Base-by-base conservation (phyloP, 2,113 vertebrate genomes). In the Silurus meridionalis region DNA sequence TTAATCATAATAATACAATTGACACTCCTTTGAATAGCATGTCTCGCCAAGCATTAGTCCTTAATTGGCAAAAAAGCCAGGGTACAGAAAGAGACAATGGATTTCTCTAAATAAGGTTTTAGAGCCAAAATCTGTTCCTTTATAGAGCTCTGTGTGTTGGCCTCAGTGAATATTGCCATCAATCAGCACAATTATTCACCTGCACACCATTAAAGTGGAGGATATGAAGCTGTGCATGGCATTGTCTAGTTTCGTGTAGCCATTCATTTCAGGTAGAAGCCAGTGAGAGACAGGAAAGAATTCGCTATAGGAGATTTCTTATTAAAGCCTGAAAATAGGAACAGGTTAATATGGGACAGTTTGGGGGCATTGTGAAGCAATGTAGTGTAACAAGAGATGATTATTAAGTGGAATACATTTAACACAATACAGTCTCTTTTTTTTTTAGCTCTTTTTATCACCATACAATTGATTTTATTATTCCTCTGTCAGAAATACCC, bases 111-210 rank as follows among this genome's bases (percentile, higher is more conserved):
- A 48, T 50, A 52, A 25, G 46, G 69, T 75, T 72, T 50, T 48
- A 66, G 14, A 89, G 85, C 78, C 78, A 63, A 77, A 87, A 67
- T 28, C 74, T 84, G 50, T 79, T 80, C 28, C n/a, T 89, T 87
- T 89, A 61, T 61, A 63, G 71, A 82, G 52, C 83, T 71, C 82
- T 60, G 66, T 55, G 21, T 28, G 86, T 57, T 15, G 11, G 37
- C 48, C 79, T 55, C 60, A 71, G 72, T 52, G 83, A 85, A 79
- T 79, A 83, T 83, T 77, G 72, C 72, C 86, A 87, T 87, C 80
- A 75, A 87, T 89, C 83, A 85, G 80, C 50, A 66, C 83, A 89
- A 89, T 89, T 89, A 89, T 87, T 89, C 88, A 89, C 88, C 85
- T 87, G 66, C 80, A 82, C 83, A 23, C 63, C 67, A 87, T 85